Conservation (phyloP, 2,113 vertebrate genomes). For the Aegithalos caudatus region DNA sequence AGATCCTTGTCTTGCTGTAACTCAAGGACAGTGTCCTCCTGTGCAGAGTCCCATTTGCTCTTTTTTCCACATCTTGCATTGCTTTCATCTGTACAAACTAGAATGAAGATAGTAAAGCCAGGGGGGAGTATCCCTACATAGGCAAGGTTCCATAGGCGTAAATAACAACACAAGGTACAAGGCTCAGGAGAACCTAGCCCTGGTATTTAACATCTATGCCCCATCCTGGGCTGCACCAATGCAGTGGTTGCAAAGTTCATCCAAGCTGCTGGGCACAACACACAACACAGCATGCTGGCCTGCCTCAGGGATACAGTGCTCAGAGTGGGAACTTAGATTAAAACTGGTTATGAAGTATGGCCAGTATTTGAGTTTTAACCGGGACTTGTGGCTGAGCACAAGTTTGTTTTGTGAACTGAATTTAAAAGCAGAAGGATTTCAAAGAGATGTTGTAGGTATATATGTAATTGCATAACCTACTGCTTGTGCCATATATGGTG, state of each 20-base stretch:
- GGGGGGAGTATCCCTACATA: background rate
- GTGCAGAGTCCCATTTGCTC: background rate
- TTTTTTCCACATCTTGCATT: background rate
- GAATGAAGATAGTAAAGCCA: background rate
- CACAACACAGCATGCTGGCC: background rate
- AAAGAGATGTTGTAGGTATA: background rate
- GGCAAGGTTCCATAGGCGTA: background rate
- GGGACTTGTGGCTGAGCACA: background rate
- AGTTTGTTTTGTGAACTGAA: background rate
- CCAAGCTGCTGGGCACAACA: background rate
- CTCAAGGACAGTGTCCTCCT: conserved; percentile 10
- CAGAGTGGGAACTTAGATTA: background rate
- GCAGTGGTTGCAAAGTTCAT: background rate
- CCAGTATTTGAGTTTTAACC: background rate
- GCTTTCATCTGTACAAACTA: background rate
- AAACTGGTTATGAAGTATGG: background rate
- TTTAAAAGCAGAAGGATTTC: background rate
- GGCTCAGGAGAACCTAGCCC: background rate
- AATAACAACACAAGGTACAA: background rate
- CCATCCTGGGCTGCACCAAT: background rate
- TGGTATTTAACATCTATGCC: background rate
- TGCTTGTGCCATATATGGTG: background rate
- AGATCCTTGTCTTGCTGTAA: background rate
- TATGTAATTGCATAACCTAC: background rate
- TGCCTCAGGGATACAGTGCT: background rate